A percentile compares a stretch with the other conserved stretches of the same genome.
Evolutionary conservation across 2,797 vertebrate genomes (phyloP).

Genomic region (Serranus cabrilla): DNA sequence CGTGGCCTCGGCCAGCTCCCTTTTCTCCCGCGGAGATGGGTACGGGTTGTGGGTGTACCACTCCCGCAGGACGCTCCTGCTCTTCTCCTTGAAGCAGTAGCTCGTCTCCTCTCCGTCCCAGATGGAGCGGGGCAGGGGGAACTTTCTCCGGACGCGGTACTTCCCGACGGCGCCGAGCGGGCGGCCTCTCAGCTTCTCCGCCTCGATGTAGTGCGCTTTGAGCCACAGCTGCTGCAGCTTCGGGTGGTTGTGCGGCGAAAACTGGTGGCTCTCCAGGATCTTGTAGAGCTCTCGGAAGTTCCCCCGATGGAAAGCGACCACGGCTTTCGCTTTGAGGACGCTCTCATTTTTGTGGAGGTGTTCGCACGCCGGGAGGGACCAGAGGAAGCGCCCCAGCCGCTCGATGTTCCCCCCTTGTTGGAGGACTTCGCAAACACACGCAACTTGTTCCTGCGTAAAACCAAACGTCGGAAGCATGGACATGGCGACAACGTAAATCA

Average conservation of each 20-base stretch:
- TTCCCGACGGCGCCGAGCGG: conserved; percentile 95
- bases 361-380: conserved; percentile 97
- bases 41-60: conserved; percentile 95
- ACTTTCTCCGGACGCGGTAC: conserved; percentile 95
- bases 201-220: conserved; percentile 96
- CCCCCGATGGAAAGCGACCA: conserved; percentile 94
- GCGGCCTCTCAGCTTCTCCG: conserved; percentile 93
- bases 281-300: conserved; percentile 97
- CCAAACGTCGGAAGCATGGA: conserved; percentile 98
- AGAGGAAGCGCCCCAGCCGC: conserved; percentile 95
- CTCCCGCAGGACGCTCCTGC: conserved; percentile 92
- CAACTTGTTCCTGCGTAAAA: conserved; percentile 98
- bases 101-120: conserved; percentile 98
- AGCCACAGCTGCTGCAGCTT: conserved; percentile 97
- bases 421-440: conserved; percentile 96
- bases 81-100: conserved; percentile 99
- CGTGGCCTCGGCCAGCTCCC: conserved; percentile 89
- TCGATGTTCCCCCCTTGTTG: conserved; percentile 98
- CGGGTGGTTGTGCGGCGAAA: conserved; percentile 94
- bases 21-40: conserved; percentile 92
- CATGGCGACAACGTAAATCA: conserved; percentile 88
- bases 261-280: conserved; percentile 96
- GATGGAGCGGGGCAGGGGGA: conserved; percentile 94
- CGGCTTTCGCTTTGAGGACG: conserved; percentile 96
- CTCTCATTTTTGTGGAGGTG: conserved; percentile 98